Evolutionary conservation across 2,113 vertebrate species (phyloP), one percentile per base, ranked within the genome.

Genomic region (Brachyistius frenatus): DNA sequence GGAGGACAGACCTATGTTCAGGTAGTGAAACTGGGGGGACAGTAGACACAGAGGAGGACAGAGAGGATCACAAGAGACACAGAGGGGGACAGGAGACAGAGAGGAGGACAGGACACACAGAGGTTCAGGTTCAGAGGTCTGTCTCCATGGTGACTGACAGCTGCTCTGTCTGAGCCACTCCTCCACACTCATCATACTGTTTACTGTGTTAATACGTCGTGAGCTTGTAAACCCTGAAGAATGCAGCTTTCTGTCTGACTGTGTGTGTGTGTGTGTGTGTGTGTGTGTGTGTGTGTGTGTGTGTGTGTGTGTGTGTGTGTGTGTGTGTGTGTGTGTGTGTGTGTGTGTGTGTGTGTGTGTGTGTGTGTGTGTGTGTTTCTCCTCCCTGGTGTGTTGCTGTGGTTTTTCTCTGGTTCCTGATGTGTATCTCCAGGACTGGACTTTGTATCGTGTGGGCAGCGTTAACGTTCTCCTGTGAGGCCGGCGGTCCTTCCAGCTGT

Each of bases 131-230:
- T 41, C 57, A 53, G 7, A 5, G 76, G 35, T 69, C 35, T 30
- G 33, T 66, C 14, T 49, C 35, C 36, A 9, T 30, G 13, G 52
- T 73, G 77, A 85, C 63, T 36, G 82, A 80, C 77, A 72, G 49
- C 53, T 3, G 31, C 68, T 53, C 16, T 15, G 66, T 64, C 76
- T 56, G 70, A 4, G 56, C 57, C 35, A 6, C 49, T 35, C 47
- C 47, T 55, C 30, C 0, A 4, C 55, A 11, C 49, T 57, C 63
- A 37, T 78, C 62, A 62, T 73, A 33, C 39, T 52, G 41, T 73
- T 55, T 58, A 44, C 72, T n/a, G 68, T 41, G 70, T 64, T 72
- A 56, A 30, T 37, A 47, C 44, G 39, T 52, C 49, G 54, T 80
- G 36, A 70, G 50, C n/a, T 32, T 53, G 65, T 70, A 63, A 50